Evolutionary conservation across 2,113 vertebrate genomes (phyloP), one percentile per base, ranked within the genome.

Genomic region (Notothenia coriiceps): DNA sequence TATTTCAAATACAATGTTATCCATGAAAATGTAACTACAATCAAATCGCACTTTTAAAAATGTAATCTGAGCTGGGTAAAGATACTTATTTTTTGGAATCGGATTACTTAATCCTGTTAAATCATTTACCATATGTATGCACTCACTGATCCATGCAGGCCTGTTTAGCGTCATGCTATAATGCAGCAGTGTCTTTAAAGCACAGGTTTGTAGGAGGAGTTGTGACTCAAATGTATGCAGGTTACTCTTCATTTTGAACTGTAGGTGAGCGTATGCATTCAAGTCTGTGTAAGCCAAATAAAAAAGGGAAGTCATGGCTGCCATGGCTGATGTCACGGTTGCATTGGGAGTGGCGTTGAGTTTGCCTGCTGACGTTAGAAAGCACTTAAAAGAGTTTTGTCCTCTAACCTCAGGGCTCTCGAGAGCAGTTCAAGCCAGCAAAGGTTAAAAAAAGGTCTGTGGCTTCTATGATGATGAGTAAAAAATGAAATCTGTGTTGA

Each of bases 291-390:
- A 11, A 35, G 52, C 40, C 43, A 12, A 25, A 61, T 50, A 69
- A 43, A 78, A 46, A 55, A 68, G 77, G 74, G 74, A 83, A 73
- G 82, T 86, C 70, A 82, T 68, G 84, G 68, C 85, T 88, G 86
- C 76, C 87, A 69, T 80, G 57, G 33, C 70, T 81, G 74, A 79
- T 86, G 80, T 88, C 77, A 82, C 14, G 62, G 66, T 52, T 84
- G 70, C 44, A 43, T 18, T 56, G 12, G 55, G 52, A 72, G 63
- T 20, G 49, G 74, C 46, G 68, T 40, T 54, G 50, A 64, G 69
- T 65, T 79, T 75, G 70, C 47, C 60, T 49, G 55, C 47, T 18
- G 29, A 66, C 8, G 54, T 78, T 74, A 52, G 60, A 66, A 56
- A 77, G 69, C 69, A 50, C 50, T 62, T 50, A 62, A 79, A 73